Percentiles rank a stretch among this genome's conserved stretches.
phyloP scores from a whole-genome alignment of 2,888 invertebrate species.

The Caenorhabditis zanzibari region DNA sequence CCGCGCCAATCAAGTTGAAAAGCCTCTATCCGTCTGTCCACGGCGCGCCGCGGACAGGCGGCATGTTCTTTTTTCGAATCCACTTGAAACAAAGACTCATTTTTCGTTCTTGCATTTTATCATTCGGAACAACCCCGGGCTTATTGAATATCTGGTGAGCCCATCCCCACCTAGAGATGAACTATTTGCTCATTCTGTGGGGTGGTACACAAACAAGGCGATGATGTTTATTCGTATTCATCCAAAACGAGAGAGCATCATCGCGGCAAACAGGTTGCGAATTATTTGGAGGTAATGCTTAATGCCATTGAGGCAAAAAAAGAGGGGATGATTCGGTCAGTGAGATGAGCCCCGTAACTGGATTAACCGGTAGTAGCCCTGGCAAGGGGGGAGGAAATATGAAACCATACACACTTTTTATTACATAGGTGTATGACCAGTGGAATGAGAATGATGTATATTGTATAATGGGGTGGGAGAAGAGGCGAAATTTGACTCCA shows the following conservation, averaged over 20 bases:
- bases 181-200: slow-evolving; percentile 35
- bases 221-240: slow-evolving; percentile 59
- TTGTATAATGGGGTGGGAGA: background rate
- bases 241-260: slow-evolving; percentile 49
- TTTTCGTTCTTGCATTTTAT: slow-evolving; percentile 32
- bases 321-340: slow-evolving; percentile 21
- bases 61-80: background rate
- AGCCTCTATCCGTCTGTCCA: slow-evolving; percentile 3
- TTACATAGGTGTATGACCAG: background rate
- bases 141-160: slow-evolving; percentile 24
- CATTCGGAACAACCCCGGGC: slow-evolving; percentile 25
- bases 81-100: slow-evolving; percentile 39
- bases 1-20: slow-evolving; percentile 12
- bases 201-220: slow-evolving; percentile 38
- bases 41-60: background rate
- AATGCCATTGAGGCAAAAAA: slow-evolving; percentile 42
- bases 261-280: slow-evolving; percentile 42
- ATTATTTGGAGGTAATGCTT: slow-evolving; percentile 24
- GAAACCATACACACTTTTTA: background rate
- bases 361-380: slow-evolving; percentile 5
- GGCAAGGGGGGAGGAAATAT: background rate
- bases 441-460: background rate
- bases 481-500: no score
- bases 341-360: slow-evolving; percentile 9
- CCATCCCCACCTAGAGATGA: background rate